Percentiles rank a stretch among this genome's conserved stretches.
Evolutionary conservation across 2,888 invertebrate species (phyloP).

Genomic region (Caenorhabditis plicata): DNA sequence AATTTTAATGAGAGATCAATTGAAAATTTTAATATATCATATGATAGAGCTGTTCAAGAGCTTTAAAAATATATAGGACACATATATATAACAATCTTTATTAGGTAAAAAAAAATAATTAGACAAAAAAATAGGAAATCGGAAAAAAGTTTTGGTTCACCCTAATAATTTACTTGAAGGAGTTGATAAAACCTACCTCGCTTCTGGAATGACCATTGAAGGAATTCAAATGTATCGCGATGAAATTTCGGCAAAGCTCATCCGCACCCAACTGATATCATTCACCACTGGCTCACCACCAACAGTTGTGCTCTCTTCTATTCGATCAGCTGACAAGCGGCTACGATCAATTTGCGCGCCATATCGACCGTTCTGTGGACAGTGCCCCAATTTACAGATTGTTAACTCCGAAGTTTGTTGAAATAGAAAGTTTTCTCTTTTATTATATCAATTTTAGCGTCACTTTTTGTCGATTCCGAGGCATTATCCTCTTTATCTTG

Average conservation of each 20-base stretch:
- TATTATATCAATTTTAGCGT: conserved; percentile 24
- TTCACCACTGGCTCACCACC: conserved; percentile 43
- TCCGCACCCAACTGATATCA: conserved; percentile 27
- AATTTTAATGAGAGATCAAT: too few relatives aligned
- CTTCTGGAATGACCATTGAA: conserved; percentile 52
- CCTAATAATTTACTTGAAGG: too few relatives aligned
- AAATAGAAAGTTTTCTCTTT: too few relatives aligned
- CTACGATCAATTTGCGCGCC: conserved; percentile 58
- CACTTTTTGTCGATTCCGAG: conserved; percentile 59
- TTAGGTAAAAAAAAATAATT: too few relatives aligned
- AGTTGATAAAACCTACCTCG: conserved; percentile 33
- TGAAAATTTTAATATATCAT: too few relatives aligned
- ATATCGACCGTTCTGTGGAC: conserved; percentile 59
- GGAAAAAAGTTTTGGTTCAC: too few relatives aligned
- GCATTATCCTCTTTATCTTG: conserved; percentile 55
- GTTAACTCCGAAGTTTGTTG: conserved; percentile 48
- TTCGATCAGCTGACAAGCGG: conserved; percentile 35
- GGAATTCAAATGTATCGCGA: conserved; percentile 38
- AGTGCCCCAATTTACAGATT: conserved; percentile 48
- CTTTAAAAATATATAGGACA: too few relatives aligned
- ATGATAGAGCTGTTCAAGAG: too few relatives aligned
- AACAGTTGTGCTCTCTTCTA: conserved; percentile 34
- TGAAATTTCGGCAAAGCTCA: conserved; percentile 15
- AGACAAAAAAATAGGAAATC: too few relatives aligned
- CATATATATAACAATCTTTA: too few relatives aligned